Base-by-base conservation (phyloP, 2,888 invertebrate species). In the Cantharis flavilabris region DNA sequence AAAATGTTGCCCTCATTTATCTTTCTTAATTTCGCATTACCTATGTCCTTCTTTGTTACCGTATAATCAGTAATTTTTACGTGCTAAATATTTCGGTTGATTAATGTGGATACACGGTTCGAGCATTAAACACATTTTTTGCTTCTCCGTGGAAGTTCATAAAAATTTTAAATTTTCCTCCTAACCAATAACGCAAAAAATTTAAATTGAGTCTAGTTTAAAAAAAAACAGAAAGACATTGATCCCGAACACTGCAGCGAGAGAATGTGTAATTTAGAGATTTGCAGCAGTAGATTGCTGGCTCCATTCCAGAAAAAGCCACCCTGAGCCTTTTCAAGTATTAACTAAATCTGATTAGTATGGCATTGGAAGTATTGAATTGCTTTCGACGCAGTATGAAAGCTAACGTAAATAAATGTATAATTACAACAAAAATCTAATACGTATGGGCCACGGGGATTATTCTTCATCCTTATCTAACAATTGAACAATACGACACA, bases 221-320 rank as follows among this genome's bases (percentile, higher is more conserved):
- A 69, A 69, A 73, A n/a, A 71, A 71, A 49, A 67, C 65, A 67
- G 65, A 67, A 26, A 23, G 26, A 67, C 65, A 67, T 67, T 67
- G 65, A 67, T 67, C 65, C 65, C 11, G 65, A 30, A 23, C 16
- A 73, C 73, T 69, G 69, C 70, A 73, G 69, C 16, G 33, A 70
- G 69, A 73, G 73, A 69, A 73, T 73, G 73, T 73, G 73, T 69
- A 73, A 69, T 73, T 73, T 73, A 69, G 33, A 69, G 73, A 73
- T 73, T 73, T 73, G 73, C 28, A 73, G 73, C 73, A 63, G 69
- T 73, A 73, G 69, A 63, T 62, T 73, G 69, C 62, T 73, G 73
- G 73, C 73, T 73, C 63, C 49, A 30, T 70, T 73, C 73, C 73
- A 73, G 30, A 49, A 30, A 69, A 73, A 70, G 70, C 62, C 49